phyloP scores from a whole-genome alignment of 2,797 vertebrate species.

The Rhabdophis nuchalis region DNA sequence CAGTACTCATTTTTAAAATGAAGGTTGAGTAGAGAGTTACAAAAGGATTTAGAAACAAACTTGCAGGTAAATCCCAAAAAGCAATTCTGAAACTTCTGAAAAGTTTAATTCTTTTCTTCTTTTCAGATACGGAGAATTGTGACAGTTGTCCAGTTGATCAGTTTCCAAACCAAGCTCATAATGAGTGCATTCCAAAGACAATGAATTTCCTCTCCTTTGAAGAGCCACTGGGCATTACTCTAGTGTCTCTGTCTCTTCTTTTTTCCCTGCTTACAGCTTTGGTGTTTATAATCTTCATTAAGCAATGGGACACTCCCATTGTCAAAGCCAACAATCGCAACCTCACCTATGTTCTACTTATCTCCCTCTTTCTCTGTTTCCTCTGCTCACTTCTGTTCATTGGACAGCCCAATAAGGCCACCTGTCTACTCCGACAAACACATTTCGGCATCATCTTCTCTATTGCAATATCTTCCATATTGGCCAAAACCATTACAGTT shows the following conservation, averaged over 20 bases:
- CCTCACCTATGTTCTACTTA: neutral
- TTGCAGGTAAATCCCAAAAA: neutral
- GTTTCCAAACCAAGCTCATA: neutral
- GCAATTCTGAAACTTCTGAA: neutral
- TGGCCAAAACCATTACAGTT: constrained; percentile 1
- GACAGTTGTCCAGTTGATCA: neutral
- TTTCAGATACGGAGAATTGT: neutral
- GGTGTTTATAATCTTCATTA: neutral
- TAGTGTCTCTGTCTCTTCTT: neutral
- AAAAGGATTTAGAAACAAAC: neutral
- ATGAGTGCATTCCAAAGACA: neutral
- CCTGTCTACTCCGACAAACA: neutral
- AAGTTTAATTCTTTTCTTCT: neutral
- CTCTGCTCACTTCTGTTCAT: neutral
- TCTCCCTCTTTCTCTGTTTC: neutral
- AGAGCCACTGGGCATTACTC: neutral
- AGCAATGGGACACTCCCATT: neutral
- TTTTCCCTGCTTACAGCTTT: neutral
- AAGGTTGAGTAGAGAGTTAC: neutral
- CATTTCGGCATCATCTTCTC: neutral
- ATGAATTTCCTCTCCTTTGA: neutral
- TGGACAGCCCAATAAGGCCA: neutral
- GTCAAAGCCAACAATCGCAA: constrained; percentile 4
- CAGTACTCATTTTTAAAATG: neutral
- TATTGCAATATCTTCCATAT: neutral